phyloP scores from a whole-genome alignment of 2,888 invertebrate genomes.

The Phengaris alcon region DNA sequence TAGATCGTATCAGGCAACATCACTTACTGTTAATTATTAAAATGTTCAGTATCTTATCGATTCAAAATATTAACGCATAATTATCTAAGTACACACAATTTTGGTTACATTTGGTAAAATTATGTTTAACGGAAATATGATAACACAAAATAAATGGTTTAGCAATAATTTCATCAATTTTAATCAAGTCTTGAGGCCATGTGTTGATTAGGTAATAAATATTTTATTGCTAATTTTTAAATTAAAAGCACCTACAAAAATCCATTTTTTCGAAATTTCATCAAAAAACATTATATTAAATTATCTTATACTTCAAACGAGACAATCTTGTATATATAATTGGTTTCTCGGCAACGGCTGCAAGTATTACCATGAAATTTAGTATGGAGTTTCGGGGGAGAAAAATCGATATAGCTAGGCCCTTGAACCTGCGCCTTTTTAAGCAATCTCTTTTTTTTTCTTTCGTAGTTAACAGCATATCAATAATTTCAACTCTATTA shows the following conservation, averaged over 20 bases:
- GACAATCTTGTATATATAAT: no score
- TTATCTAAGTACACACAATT: not conserved
- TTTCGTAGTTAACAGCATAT: no score
- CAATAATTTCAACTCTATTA: no score
- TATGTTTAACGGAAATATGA: not conserved
- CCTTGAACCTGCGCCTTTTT: no score
- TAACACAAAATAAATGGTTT: not conserved
- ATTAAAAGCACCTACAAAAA: not conserved
- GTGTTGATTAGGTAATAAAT: not conserved
- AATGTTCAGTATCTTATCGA: not conserved
- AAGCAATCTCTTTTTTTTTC: no score
- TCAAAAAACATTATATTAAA: no score
- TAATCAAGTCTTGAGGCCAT: not conserved
- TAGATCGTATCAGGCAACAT: not conserved
- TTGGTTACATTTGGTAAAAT: not conserved
- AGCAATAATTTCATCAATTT: not conserved
- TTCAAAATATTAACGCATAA: not conserved
- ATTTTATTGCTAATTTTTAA: not conserved
- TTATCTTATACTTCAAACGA: no score
- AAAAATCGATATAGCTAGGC: no score
- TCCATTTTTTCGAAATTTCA: no score
- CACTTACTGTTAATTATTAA: not conserved
- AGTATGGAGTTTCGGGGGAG: no score
- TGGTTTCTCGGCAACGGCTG: no score
- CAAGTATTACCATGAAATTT: no score